Conservation (phyloP, 2,113 vertebrate species). For the Sylvietta virens region DNA sequence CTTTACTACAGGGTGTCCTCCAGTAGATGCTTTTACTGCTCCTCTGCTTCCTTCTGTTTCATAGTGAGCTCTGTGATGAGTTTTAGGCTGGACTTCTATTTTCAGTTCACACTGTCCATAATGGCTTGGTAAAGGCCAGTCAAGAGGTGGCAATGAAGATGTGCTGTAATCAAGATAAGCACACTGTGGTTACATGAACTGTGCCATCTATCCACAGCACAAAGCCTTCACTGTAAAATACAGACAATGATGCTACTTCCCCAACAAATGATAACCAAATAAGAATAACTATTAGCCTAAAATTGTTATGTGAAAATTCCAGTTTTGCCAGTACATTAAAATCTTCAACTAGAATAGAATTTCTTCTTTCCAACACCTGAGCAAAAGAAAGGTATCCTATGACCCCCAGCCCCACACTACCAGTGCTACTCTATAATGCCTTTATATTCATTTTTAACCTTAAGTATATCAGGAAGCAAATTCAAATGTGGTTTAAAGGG, state of each 20-base stretch:
- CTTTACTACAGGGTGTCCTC: conserved; percentile 96
- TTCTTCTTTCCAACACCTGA: neutral
- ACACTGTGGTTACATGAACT: neutral
- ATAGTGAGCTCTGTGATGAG: conserved; percentile 97
- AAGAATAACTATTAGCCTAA: neutral
- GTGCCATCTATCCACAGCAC: neutral
- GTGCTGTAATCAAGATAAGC: conserved; percentile 79
- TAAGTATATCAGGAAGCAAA: neutral
- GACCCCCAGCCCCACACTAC: neutral
- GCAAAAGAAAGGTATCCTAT: neutral
- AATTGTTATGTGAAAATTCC: neutral
- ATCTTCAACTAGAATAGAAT: neutral
- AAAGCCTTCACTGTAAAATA: neutral
- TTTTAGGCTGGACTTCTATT: conserved; percentile 97
- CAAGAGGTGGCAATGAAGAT: conserved; percentile 93
- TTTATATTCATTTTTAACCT: neutral
- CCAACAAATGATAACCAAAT: neutral
- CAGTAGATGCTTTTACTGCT: conserved; percentile 92
- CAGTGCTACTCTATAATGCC: neutral
- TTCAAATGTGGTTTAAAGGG: neutral
- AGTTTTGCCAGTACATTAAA: neutral
- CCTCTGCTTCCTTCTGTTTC: conserved; percentile 98
- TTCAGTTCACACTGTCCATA: conserved; percentile 94
- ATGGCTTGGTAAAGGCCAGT: conserved; percentile 94
- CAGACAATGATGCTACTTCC: neutral